These are phyloP conservation scores for Gymnarchus niloticus DNA, from an alignment of 2,113 vertebrate genomes.

Conservation along the genomic window DNA sequence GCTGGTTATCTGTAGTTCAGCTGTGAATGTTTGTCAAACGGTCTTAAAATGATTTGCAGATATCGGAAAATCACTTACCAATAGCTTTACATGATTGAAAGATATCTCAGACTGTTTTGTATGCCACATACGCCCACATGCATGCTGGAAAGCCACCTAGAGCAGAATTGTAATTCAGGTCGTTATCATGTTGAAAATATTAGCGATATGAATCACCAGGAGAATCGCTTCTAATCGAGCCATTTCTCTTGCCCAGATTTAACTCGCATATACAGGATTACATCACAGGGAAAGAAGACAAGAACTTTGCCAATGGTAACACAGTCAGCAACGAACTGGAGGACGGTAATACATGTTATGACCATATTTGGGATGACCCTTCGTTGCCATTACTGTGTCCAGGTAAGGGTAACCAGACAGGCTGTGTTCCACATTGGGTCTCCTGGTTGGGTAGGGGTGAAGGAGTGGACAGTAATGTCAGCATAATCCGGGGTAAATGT, in stretches of 20 bases:
- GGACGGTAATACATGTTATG: conserved; percentile 77
- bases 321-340: conserved; percentile 71
- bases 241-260: conserved; percentile 58
- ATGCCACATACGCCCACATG: not conserved
- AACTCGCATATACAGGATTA: conserved; percentile 67
- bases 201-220: not conserved
- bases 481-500: not conserved
- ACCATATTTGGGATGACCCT: conserved; percentile 69
- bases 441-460: too few relatives aligned
- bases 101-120: not conserved
- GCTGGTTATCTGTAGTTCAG: too few relatives aligned
- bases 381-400: conserved; percentile 69
- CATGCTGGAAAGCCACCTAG: not conserved
- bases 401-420: conserved; percentile 90
- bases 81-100: not conserved
- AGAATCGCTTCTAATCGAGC: not conserved
- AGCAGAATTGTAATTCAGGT: not conserved
- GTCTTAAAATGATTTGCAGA: not conserved
- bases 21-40: not conserved
- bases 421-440: conserved; percentile 30
- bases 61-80: not conserved
- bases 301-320: conserved; percentile 71
- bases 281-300: conserved; percentile 48
- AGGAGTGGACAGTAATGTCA: not conserved
- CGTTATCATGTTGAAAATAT: not conserved